Evolutionary conservation across 1,140 invertebrate species (phyloP), one percentile per base, ranked within the genome.

Genomic region (Plutomurus gul): DNA sequence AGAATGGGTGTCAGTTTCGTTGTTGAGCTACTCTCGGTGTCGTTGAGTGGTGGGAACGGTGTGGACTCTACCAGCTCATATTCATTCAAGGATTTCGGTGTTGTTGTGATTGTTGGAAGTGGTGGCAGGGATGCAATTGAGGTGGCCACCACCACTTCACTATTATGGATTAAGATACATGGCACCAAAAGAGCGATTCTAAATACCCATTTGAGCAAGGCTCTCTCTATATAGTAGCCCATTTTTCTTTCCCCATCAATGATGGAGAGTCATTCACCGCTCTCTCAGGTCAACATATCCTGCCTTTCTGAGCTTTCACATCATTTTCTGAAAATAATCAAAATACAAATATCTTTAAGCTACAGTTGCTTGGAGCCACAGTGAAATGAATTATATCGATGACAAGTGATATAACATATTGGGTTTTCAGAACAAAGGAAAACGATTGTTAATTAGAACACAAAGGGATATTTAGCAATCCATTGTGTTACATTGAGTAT

Each of bases 241-340:
- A 70, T 77, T 43, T 65, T 77, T 70, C 8, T 40, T 60, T 70
- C 56, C 56, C 75, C 75, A 77, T 77, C 25, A 46, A 70, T 46
- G 36, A 40, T 77, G 56, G 20, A 65, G 60, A 27, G 60, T 43
- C 36, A 76, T 46, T 20, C 27, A 30, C n/a, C n/a, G n/a, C n/a
- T n/a, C n/a, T n/a, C 1, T 65, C 56, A 65, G 56, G 56, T 16
- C 56, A 65, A 70, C 51, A 40, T 46, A 30, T 30, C 56, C 18
- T n/a, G n/a, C n/a, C n/a, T n/a, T 18, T 76, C 75, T 49, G 20
- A 37, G 11, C 1, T 73, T 20, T 73, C 37, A 73, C 43, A 47
- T 40, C 18, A 7, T 20, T 73, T 8, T 73, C 37, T 40, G 43
- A 7, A 47, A 47, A 73, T 73, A 47, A 47, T 47, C 43, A 47